A percentile compares a stretch with the other conserved stretches of the same genome.
phyloP scores from a whole-genome alignment of 2,888 invertebrate genomes.

The Macaria liturata region DNA sequence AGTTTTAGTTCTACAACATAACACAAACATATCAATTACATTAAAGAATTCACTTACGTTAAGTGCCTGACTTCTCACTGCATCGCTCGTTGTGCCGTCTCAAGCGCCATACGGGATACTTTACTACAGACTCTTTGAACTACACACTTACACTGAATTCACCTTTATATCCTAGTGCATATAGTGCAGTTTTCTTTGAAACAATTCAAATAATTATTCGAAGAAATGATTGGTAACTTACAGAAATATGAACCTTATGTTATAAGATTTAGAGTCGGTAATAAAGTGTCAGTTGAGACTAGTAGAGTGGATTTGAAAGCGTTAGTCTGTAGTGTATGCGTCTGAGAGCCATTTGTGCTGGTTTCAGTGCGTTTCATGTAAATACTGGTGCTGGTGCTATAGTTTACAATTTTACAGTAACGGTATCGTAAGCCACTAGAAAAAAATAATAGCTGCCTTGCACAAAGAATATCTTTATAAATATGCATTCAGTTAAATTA shows the following conservation, averaged over 20 bases:
- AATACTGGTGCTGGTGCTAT: too few species aligned
- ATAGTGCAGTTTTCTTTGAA: not conserved
- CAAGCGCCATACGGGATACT: conserved; percentile 3
- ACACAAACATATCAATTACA: not conserved
- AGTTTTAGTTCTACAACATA: too few species aligned
- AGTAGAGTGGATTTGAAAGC: conserved; percentile 1
- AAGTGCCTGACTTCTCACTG: conserved; percentile 4
- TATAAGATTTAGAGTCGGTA: not conserved
- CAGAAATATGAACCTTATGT: not conserved
- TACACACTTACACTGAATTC: not conserved
- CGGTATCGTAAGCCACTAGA: too few species aligned
- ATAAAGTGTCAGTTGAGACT: too few species aligned
- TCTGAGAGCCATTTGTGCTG: not conserved
- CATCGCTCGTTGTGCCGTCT: conserved; percentile 15
- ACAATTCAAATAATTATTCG: not conserved
- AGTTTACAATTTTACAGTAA: too few species aligned
- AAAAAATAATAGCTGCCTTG: too few species aligned
- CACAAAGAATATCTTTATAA: too few species aligned
- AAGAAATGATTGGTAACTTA: not conserved
- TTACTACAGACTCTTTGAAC: not conserved
- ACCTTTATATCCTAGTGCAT: not conserved
- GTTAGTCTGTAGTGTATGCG: conserved; percentile 8
- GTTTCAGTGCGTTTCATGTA: too few species aligned
- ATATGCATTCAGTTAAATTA: too few species aligned
- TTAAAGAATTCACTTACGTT: conserved; percentile 9